phyloP scores from a whole-genome alignment of 2,888 invertebrate genomes.

The Sussaba pulchella region DNA sequence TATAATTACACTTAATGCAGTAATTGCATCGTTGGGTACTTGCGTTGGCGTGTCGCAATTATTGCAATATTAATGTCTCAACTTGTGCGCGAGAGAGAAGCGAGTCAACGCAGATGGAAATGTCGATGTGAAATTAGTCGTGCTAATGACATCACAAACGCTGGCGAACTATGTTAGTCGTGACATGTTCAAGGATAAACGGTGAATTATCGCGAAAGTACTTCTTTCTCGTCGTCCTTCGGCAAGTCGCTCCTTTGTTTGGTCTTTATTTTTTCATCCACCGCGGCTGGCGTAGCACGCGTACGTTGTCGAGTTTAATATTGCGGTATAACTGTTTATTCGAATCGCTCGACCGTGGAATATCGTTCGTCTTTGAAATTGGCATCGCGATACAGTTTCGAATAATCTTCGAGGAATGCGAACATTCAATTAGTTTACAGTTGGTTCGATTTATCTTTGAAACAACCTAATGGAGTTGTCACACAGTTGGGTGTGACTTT shows the following conservation, averaged over 20 bases:
- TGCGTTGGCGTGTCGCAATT: conserved; percentile 12
- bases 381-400: neutral
- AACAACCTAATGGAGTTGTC: no score
- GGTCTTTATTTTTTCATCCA: conserved; percentile 5
- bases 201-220: conserved; percentile 36
- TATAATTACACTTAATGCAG: neutral
- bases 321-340: neutral
- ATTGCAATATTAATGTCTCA: conserved; percentile 19
- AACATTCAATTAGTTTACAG: neutral
- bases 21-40: neutral
- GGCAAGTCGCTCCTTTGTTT: conserved; percentile 26
- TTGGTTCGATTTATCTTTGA: no score
- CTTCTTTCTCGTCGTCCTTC: conserved; percentile 35
- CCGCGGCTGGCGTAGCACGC: conserved; percentile 9
- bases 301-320: conserved; percentile 1
- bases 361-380: neutral
- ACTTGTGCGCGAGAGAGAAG: conserved; percentile 9
- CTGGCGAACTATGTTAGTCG: conserved; percentile 19
- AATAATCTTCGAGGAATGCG: neutral
- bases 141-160: conserved; percentile 37
- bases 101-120: conserved; percentile 11
- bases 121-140: conserved; percentile 42
- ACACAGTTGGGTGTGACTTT: no score
- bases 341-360: neutral
- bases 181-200: conserved; percentile 50